Evolutionary conservation across 2,888 invertebrate genomes (phyloP).

Genomic region (Mellilla xanthometata): DNA sequence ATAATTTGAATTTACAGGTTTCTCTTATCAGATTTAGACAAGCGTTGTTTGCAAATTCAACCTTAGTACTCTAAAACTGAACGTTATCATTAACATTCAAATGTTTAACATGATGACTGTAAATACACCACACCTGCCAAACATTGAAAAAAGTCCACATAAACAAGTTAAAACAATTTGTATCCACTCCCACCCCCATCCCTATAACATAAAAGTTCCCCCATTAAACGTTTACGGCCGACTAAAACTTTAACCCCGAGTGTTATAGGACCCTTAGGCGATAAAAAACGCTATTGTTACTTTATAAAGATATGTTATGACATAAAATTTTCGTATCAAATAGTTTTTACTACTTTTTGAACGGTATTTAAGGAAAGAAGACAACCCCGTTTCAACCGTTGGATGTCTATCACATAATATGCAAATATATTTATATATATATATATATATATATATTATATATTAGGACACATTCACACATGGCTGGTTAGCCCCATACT

Average conservation of each 20-base stretch:
- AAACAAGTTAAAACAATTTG: slow-evolving; percentile 42
- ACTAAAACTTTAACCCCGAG: slow-evolving; percentile 49
- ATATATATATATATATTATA: too few relatives aligned
- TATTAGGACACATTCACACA: too few relatives aligned
- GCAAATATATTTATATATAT: too few relatives aligned
- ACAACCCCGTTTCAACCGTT: too few relatives aligned
- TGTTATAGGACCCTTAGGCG: slow-evolving; percentile 35
- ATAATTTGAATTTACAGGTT: too few relatives aligned
- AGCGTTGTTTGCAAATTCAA: too few relatives aligned
- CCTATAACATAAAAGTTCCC: slow-evolving; percentile 65
- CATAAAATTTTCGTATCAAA: slow-evolving; percentile 32
- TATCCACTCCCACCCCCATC: slow-evolving; percentile 39
- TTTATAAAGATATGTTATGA: slow-evolving; percentile 38
- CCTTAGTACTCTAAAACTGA: too few relatives aligned
- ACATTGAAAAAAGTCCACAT: slow-evolving; percentile 17
- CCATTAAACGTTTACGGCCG: slow-evolving; percentile 74
- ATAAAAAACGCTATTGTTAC: slow-evolving; percentile 47
- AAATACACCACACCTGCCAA: slow-evolving; percentile 3
- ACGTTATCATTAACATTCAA: too few relatives aligned
- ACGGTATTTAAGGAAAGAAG: slow-evolving; percentile 23
- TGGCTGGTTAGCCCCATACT: too few relatives aligned
- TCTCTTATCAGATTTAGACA: too few relatives aligned
- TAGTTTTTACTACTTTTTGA: slow-evolving; percentile 33
- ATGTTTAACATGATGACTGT: too few relatives aligned
- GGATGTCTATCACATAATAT: too few relatives aligned